Conservation (phyloP, 2,113 vertebrate species). For the Rhinolophus sinicus region DNA sequence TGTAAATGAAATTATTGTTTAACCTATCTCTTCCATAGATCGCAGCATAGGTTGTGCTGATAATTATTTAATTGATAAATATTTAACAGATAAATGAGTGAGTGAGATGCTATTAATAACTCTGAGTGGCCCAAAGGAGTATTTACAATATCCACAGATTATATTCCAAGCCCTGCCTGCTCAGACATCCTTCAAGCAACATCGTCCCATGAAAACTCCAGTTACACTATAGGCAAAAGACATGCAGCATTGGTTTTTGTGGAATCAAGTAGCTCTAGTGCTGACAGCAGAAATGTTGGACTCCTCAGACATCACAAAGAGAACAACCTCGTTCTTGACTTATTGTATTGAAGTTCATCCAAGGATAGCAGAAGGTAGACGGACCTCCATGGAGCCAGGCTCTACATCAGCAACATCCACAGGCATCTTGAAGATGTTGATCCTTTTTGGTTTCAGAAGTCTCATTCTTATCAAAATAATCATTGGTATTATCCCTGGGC, state of each 20-base stretch:
- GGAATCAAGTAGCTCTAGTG: neutral
- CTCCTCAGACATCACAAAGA: neutral
- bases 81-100: neutral
- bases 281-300: neutral
- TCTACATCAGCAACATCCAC: neutral
- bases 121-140: neutral
- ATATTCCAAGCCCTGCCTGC: neutral
- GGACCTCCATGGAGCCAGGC: neutral
- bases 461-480: neutral
- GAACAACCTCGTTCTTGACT: neutral
- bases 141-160: neutral
- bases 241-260: neutral
- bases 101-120: neutral
- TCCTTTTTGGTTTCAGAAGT: neutral
- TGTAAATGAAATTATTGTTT: neutral
- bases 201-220: neutral
- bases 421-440: neutral
- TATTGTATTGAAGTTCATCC: neutral
- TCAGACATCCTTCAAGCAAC: neutral
- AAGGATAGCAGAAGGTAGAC: neutral
- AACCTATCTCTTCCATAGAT: neutral
- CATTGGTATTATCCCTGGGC: neutral
- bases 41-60: neutral
- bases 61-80: conserved; percentile 9
- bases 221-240: neutral